These are phyloP conservation scores for Stegostoma tigrinum DNA, from an alignment of 2,113 vertebrate genomes.

Conservation along the genomic window DNA sequence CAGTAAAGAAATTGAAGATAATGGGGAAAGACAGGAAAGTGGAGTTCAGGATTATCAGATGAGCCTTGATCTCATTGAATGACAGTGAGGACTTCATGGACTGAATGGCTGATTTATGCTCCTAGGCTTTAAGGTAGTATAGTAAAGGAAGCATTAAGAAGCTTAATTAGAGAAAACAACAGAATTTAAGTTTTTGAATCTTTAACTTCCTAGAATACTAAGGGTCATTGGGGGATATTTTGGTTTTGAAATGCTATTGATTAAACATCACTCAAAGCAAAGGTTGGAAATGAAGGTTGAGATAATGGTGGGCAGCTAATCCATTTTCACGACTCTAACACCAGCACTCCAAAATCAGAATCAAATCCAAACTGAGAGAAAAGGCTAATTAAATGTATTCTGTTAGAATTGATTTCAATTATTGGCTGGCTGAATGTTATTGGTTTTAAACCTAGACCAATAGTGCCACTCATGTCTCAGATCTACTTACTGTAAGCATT, in stretches of 20 bases:
- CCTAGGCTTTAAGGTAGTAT: too few relatives aligned
- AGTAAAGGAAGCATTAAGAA: neutral
- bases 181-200: neutral
- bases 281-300: neutral
- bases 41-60: too few relatives aligned
- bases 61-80: too few relatives aligned
- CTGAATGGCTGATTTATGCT: too few relatives aligned
- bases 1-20: too few relatives aligned
- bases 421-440: neutral
- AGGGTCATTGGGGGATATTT: neutral
- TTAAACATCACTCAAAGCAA: neutral
- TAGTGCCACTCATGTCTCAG: neutral
- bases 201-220: neutral
- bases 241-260: neutral
- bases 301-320: neutral
- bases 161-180: neutral
- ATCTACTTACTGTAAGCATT: slow-evolving; percentile 20
- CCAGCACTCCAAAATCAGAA: neutral
- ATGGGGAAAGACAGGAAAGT: too few relatives aligned
- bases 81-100: too few relatives aligned
- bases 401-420: neutral
- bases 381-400: neutral
- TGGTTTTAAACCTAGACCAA: neutral
- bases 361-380: neutral
- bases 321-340: neutral